Base-by-base conservation (phyloP, 2,797 vertebrate species). In the Clarias laeviceps region DNA sequence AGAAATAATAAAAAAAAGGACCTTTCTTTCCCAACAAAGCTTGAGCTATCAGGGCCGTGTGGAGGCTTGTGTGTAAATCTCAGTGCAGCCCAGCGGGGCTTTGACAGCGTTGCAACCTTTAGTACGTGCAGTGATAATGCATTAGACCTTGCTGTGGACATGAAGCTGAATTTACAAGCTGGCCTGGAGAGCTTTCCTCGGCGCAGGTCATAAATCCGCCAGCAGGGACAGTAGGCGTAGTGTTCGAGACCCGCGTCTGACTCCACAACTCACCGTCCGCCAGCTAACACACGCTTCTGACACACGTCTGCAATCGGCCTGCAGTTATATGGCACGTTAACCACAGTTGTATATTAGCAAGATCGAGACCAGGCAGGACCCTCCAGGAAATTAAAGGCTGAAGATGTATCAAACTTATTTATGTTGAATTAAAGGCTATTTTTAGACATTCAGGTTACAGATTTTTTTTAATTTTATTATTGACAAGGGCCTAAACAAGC, bases 21-120 rank as follows among this genome's bases (percentile, higher is more conserved):
- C 1, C 65, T 82, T 82, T 83, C n/a, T 45, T 15, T 18, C 24
- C 20, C 80, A 82, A 59, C 37, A 50, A 54, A 64, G 64, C 62
- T 27, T 62, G 27, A 77, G 82, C 45, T 8, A 40, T 29, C 40
- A 5, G 20, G 32, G 11, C 15, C 45, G 29, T 7, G 27, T 18
- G 27, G 40, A 24, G 50, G 22, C 78, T 73, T 5, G 50, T 37
- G 77, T 77, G 80, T 90, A 91, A 90, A 89, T 87, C 84, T 80
- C n/a, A 12, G 68, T 27, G 83, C 18, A 56, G 69, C 82, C 77
- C n/a, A 45, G 70, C 69, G 7, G 76, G 72, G 61, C 56, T 81
- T 83, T 87, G 88, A 89, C 88, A 88, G 87, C 88, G 62, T 78
- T 65, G 88, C 88, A 90, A 83, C 88, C 88, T 89, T 86, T 87